Conservation (phyloP, 2,888 invertebrate species). For the Lobophora halterata region DNA sequence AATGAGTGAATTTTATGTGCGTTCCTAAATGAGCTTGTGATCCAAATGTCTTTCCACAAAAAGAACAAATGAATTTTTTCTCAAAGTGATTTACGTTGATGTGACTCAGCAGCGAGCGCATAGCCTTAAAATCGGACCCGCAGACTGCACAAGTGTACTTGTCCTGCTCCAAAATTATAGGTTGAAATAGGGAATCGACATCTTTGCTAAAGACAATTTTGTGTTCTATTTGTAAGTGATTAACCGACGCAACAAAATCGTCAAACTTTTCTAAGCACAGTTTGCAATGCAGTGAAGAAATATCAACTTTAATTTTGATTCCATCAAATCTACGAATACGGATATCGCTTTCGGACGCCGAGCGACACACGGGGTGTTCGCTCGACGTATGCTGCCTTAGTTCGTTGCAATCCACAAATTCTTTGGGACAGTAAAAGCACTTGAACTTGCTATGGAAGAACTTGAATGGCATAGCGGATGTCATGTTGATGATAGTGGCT, state of each 20-base stretch:
- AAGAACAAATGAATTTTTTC: slow-evolving; percentile 16
- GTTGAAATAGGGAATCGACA: slow-evolving; percentile 11
- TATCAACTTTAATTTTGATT: slow-evolving; percentile 58
- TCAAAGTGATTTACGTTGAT: slow-evolving; percentile 15
- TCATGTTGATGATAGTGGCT: slow-evolving; percentile 60
- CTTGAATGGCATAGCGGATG: slow-evolving; percentile 64
- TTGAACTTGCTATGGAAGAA: slow-evolving; percentile 58
- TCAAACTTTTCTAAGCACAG: slow-evolving; percentile 19
- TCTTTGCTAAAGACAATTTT: slow-evolving; percentile 19
- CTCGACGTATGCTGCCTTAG: slow-evolving; percentile 54
- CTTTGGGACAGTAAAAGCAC: slow-evolving; percentile 66
- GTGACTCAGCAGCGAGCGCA: slow-evolving; percentile 17
- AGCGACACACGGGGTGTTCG: slow-evolving; percentile 60
- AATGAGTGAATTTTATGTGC: no score
- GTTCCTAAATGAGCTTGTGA: slow-evolving; percentile 7
- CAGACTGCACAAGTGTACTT: slow-evolving; percentile 22
- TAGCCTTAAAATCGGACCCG: slow-evolving; percentile 16
- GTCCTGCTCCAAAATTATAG: slow-evolving; percentile 22
- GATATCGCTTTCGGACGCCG: slow-evolving; percentile 52
- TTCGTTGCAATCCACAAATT: slow-evolving; percentile 53
- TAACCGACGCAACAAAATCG: slow-evolving; percentile 15
- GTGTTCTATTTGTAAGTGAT: slow-evolving; percentile 28
- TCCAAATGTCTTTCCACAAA: slow-evolving; percentile 21
- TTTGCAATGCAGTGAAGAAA: slow-evolving; percentile 23
- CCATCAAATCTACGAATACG: slow-evolving; percentile 55